Percentiles rank a stretch among this genome's conserved stretches.
Conservation (phyloP, 1,140 invertebrate genomes). For the Rhopalosiphum maidis region DNA sequence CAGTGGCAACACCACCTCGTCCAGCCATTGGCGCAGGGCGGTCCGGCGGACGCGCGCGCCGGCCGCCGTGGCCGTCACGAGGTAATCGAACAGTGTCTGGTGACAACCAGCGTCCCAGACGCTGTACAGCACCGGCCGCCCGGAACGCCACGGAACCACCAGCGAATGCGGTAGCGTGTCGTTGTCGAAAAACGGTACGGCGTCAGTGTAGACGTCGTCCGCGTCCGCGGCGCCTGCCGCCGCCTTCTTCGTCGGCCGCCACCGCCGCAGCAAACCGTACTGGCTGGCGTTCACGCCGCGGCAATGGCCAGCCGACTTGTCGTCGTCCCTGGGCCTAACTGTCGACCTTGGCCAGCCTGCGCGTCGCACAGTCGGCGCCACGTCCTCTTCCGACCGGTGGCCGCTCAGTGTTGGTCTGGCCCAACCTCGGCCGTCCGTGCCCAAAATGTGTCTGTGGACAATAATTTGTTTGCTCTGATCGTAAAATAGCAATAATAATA, state of each 20-base stretch:
- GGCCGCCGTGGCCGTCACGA: not conserved
- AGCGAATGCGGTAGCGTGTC: not conserved
- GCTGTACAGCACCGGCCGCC: not conserved
- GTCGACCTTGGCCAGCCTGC: no score
- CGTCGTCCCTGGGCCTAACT: not conserved
- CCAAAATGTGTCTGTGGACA: slow-evolving; percentile 1
- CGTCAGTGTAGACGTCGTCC: not conserved
- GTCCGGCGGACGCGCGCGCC: not conserved
- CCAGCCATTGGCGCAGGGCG: not conserved
- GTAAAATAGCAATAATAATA: no score
- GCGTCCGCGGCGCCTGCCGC: not conserved
- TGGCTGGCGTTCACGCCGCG: not conserved
- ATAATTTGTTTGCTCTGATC: no score
- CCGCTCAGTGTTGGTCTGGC: not conserved
- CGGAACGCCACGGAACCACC: not conserved
- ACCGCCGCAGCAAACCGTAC: not conserved
- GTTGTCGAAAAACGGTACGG: slow-evolving; percentile 3
- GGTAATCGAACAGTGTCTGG: slow-evolving; percentile 9
- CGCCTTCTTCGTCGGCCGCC: not conserved
- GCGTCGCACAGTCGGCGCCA: not conserved
- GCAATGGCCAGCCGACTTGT: not conserved
- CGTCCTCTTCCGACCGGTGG: not conserved
- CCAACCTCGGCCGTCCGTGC: slow-evolving; percentile 37
- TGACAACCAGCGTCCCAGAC: not conserved
- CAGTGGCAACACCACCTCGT: not conserved